These are phyloP conservation scores for Pyxicephalus adspersus DNA, from an alignment of 2,113 vertebrate genomes.

Conservation along the genomic window DNA sequence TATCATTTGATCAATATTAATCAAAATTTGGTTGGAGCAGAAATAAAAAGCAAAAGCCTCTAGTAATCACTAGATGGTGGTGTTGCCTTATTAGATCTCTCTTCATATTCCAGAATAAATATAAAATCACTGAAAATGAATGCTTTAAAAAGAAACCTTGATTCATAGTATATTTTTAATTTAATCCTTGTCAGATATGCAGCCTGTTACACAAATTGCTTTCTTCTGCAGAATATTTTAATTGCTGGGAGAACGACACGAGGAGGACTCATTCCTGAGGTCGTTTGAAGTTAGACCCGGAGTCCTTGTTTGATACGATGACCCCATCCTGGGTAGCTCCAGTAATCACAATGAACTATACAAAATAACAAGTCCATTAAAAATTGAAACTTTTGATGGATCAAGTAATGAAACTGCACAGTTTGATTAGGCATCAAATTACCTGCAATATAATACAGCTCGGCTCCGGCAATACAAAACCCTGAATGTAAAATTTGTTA, in stretches of 20 bases:
- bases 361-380: constrained; percentile 34
- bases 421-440: constrained; percentile 13
- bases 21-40: too few species aligned
- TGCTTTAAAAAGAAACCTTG: neutral
- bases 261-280: constrained; percentile 3
- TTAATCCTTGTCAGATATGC: neutral
- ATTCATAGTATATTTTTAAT: neutral
- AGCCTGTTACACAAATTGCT: constrained; percentile 28
- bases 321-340: constrained; percentile 15
- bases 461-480: neutral
- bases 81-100: neutral
- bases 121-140: constrained; percentile 8
- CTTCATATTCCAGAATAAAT: neutral
- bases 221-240: constrained; percentile 40
- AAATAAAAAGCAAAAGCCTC: neutral
- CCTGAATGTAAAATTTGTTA: neutral
- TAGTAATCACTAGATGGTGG: constrained; percentile 16
- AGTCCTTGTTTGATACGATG: neutral
- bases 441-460: constrained; percentile 12
- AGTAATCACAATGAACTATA: constrained; percentile 13
- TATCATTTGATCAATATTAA: neutral
- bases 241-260: constrained; percentile 9
- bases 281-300: neutral
- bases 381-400: constrained; percentile 36
- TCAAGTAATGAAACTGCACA: constrained; percentile 4